A percentile compares a stretch with the other conserved stretches of the same genome.
Evolutionary conservation across 2,113 vertebrate genomes (phyloP).

Genomic region (Sorex fumeus): DNA sequence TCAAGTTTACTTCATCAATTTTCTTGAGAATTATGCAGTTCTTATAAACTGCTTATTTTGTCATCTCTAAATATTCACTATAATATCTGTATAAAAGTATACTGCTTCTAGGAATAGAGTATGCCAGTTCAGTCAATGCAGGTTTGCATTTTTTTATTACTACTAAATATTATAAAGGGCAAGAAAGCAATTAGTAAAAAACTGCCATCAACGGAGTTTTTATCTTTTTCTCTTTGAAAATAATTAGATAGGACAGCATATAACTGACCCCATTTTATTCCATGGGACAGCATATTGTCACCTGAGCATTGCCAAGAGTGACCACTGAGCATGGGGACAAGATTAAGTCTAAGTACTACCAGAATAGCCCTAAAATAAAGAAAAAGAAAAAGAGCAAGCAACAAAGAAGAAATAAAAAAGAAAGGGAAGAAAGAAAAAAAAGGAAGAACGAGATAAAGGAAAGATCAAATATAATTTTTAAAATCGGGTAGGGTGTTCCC

Average conservation of each 20-base stretch:
- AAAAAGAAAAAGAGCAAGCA: neutral
- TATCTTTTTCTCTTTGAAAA: constrained; percentile 2
- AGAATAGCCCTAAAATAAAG: too few species aligned
- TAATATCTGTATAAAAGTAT: neutral
- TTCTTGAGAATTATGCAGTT: neutral
- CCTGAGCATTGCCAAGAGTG: too few species aligned
- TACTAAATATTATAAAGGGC: constrained; percentile 5
- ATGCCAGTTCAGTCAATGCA: neutral
- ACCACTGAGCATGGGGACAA: too few species aligned
- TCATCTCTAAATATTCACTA: neutral
- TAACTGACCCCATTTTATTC: too few species aligned
- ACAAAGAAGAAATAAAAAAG: too few species aligned
- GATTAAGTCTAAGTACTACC: too few species aligned
- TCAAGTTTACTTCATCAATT: neutral
- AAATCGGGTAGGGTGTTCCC: too few species aligned
- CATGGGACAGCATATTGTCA: too few species aligned
- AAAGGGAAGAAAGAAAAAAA: too few species aligned
- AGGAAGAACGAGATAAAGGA: too few species aligned
- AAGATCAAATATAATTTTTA: too few species aligned
- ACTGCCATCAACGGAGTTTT: neutral
- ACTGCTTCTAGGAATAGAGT: neutral
- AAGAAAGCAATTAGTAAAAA: constrained; percentile 18
- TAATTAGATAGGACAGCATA: neutral
- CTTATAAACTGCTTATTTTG: neutral
- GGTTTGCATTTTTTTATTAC: neutral